A percentile compares a stretch with the other conserved stretches of the same genome.
phyloP scores from a whole-genome alignment of 1,140 invertebrate species.

The Portunus trituberculatus region DNA sequence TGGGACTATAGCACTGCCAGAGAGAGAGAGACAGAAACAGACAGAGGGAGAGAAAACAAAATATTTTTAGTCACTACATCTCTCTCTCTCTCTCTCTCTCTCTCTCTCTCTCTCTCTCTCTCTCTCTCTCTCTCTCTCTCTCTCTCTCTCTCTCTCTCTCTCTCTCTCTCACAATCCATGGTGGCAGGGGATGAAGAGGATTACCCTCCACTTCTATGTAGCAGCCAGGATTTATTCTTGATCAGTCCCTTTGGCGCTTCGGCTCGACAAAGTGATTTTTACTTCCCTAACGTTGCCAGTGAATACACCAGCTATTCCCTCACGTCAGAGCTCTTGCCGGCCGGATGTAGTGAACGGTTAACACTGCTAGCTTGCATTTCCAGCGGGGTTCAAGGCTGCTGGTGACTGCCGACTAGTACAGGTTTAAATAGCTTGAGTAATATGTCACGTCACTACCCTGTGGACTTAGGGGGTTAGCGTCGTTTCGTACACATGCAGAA shows the following conservation, averaged over 20 bases:
- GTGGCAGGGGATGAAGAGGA: background rate
- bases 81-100: too few relatives aligned
- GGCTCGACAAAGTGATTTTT: background rate
- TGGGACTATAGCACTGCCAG: background rate
- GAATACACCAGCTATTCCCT: background rate
- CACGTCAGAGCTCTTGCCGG: too few relatives aligned
- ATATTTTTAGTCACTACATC: background rate
- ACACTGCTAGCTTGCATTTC: too few relatives aligned
- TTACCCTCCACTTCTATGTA: background rate
- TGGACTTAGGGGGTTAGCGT: too few relatives aligned
- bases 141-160: constrained; percentile 20
- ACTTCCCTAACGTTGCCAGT: background rate
- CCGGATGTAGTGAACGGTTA: too few relatives aligned
- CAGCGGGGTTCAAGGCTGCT: too few relatives aligned
- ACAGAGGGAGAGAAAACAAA: background rate
- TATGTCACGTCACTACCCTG: too few relatives aligned
- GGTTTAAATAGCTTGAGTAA: too few relatives aligned
- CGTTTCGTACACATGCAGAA: background rate
- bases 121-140: background rate
- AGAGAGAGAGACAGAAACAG: background rate
- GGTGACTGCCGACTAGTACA: too few relatives aligned
- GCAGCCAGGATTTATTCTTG: background rate
- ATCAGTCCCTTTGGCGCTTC: background rate
- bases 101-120: too few relatives aligned
- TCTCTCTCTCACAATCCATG: background rate